Conservation (phyloP, 2,113 vertebrate species). For the Pica pica region DNA sequence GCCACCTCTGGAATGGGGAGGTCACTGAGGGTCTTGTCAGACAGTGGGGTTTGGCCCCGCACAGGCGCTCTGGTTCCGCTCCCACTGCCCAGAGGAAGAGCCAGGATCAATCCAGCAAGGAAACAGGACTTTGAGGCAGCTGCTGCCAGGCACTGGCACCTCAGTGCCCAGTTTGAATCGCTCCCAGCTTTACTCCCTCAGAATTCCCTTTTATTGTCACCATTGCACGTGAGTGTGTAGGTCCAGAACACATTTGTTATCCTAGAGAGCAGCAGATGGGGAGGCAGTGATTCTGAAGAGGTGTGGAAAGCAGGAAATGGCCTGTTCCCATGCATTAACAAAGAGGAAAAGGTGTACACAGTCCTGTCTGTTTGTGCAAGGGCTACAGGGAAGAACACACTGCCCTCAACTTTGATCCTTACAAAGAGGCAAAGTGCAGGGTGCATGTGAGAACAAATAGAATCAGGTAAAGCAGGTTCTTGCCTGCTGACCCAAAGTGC, state of each 20-base stretch:
- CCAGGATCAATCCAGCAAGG: neutral
- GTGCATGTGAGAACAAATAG: neutral
- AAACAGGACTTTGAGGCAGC: neutral
- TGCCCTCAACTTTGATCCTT: neutral
- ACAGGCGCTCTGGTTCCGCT: neutral
- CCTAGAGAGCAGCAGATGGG: neutral
- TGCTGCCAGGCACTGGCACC: neutral
- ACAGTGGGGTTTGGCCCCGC: rapidly evolving
- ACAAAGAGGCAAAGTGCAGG: neutral
- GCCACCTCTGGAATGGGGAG: neutral
- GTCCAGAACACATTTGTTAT: neutral
- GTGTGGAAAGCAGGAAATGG: neutral
- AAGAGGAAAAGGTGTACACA: neutral
- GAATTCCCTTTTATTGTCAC: neutral
- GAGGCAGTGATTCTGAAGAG: neutral
- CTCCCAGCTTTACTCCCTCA: neutral
- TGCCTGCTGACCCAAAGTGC: neutral
- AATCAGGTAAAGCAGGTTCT: neutral
- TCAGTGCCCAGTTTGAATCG: neutral
- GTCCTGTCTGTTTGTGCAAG: neutral
- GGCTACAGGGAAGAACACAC: neutral
- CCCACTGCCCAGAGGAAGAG: neutral
- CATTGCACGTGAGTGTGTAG: neutral
- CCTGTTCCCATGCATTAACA: neutral
- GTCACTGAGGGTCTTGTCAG: neutral